Evolutionary conservation across 2,888 invertebrate species (phyloP).

Genomic region (Theristus sp.): DNA sequence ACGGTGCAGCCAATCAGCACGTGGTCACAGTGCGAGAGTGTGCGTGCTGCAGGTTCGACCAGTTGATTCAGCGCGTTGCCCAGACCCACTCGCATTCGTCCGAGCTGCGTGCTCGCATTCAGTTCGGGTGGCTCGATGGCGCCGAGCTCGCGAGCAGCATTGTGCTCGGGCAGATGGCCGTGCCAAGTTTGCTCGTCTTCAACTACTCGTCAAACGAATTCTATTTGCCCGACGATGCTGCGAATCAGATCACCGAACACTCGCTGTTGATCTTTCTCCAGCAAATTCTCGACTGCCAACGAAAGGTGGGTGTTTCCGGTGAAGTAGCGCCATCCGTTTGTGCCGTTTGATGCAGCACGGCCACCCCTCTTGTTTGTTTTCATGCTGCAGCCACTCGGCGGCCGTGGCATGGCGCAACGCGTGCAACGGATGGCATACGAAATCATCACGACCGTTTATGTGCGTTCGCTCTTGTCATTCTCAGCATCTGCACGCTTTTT

Average conservation of each 20-base stretch:
- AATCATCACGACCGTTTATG: constrained; percentile 50
- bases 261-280: constrained; percentile 55
- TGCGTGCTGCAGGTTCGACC: not conserved
- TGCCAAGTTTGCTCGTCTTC: constrained; percentile 68
- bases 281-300: constrained; percentile 44
- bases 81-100: not conserved
- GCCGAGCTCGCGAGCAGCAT: constrained; percentile 79
- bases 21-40: no score
- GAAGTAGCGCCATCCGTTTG: not conserved
- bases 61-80: not conserved
- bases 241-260: constrained; percentile 57
- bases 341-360: not conserved
- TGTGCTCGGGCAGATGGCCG: constrained; percentile 60
- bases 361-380: not conserved
- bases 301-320: not conserved
- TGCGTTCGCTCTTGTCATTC: no score
- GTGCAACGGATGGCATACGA: constrained; percentile 45
- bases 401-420: not conserved
- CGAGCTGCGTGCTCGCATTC: constrained; percentile 42
- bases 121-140: constrained; percentile 86
- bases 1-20: no score
- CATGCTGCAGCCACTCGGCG: not conserved
- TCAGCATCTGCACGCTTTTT: no score
- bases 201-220: constrained; percentile 80
- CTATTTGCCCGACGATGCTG: constrained; percentile 61